Evolutionary conservation across 1,140 invertebrate species (phyloP).

Genomic region (Amphibalanus amphitrite): DNA sequence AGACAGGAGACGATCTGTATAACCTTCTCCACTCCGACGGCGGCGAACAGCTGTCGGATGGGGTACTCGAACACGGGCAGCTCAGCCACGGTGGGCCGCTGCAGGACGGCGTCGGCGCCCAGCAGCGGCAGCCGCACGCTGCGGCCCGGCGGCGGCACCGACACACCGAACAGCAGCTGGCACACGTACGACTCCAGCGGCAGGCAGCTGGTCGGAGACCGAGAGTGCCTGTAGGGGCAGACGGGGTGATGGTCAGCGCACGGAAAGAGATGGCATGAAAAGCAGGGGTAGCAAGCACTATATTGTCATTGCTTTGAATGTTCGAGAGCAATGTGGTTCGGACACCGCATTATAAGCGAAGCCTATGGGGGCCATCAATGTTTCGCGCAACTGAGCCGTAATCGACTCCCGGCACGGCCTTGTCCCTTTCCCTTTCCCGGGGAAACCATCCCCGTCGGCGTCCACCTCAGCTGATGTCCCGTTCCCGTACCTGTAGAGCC

Average conservation of each 20-base stretch:
- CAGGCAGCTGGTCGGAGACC: constrained; percentile 19
- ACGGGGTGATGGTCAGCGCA: too few species aligned
- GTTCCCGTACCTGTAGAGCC: constrained; percentile 68
- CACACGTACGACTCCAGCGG: constrained; percentile 86
- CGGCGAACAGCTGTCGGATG: constrained; percentile 64
- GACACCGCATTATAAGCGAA: too few species aligned
- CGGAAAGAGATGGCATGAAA: too few species aligned
- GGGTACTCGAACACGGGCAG: constrained; percentile 46
- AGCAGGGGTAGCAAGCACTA: too few species aligned
- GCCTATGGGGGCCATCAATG: too few species aligned
- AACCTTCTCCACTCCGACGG: constrained; percentile 73
- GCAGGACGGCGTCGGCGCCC: constrained; percentile 27
- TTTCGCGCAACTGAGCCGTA: too few species aligned
- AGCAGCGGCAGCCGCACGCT: constrained; percentile 56
- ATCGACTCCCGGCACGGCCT: too few species aligned
- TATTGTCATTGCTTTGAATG: too few species aligned
- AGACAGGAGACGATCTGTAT: constrained; percentile 90
- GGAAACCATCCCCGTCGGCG: too few species aligned
- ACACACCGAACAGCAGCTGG: constrained; percentile 86
- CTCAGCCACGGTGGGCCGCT: constrained; percentile 24
- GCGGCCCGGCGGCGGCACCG: constrained; percentile 67
- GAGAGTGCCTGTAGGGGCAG: background rate
- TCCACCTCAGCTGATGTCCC: too few species aligned
- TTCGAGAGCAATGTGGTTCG: too few species aligned
- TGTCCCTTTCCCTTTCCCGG: too few species aligned